Evolutionary conservation across 2,888 invertebrate species (phyloP).

Genomic region (Hoplodrina ambigua): DNA sequence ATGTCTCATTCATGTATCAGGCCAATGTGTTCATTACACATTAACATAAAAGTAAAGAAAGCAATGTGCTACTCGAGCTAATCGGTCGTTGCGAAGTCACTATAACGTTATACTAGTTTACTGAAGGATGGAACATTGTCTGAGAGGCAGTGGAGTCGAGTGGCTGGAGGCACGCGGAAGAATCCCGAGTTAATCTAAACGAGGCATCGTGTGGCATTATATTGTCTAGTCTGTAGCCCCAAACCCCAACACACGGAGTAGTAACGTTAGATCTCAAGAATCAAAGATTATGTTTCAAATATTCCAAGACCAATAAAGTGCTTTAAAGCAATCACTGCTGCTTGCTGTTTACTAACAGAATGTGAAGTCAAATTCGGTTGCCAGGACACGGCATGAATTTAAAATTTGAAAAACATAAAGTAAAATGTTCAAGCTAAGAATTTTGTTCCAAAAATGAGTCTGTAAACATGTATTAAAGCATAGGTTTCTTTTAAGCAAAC

Average conservation of each 20-base stretch:
- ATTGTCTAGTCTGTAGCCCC: constrained; percentile 58
- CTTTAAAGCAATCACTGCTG: constrained; percentile 9
- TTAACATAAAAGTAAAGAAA: constrained; percentile 71
- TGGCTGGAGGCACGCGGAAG: constrained; percentile 60
- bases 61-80: constrained; percentile 71
- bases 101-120: constrained; percentile 51
- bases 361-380: neutral
- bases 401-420: constrained; percentile 20
- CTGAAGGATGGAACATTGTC: constrained; percentile 54
- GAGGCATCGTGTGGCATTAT: constrained; percentile 59
- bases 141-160: constrained; percentile 59
- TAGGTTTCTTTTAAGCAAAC: constrained; percentile 54
- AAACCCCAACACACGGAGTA: constrained; percentile 69
- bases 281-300: constrained; percentile 77
- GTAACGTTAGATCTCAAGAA: constrained; percentile 71
- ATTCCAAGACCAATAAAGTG: constrained; percentile 41
- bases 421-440: constrained; percentile 31
- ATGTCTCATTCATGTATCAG: constrained; percentile 58
- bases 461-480: constrained; percentile 41
- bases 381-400: neutral
- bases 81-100: constrained; percentile 51
- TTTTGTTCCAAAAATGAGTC: constrained; percentile 34
- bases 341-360: neutral
- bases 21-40: constrained; percentile 63
- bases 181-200: constrained; percentile 65